Base-by-base conservation (phyloP, 37 sponge, comb jelly and placozoan genomes). In the Cliona cf. orientalis region DNA sequence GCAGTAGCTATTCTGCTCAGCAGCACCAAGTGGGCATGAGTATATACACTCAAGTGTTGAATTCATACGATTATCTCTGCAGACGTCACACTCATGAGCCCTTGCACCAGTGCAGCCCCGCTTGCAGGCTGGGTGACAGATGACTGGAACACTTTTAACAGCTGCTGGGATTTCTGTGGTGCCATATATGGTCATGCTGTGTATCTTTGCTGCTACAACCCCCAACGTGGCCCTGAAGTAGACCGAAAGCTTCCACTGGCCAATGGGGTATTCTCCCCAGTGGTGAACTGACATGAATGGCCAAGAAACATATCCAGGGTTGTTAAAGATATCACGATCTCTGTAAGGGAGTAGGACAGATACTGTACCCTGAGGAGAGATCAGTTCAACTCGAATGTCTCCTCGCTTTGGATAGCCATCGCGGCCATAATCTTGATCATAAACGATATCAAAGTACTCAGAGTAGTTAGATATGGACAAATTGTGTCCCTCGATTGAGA, bases 281-380 rank as follows among this genome's bases (percentile, higher is more conserved):
- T 75, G 76, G 60, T 89, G 90, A 21, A 89, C 87, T 37, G 86
- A 79, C 96, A 92, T 91, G 70, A 95, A 92, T 3, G 96, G 96
- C 96, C 96, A 95, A 38, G 58, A 42, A 12, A 66, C 11, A 71
- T 89, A 89, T 33, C 80, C 91, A 29, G 84, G 64, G 25, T 68
- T 44, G 42, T 71, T 80, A 32, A 66, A 42, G 46, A 62, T 69
- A 69, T 98, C 99, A 7, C 60, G 25, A 6, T 1, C 43, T 14
- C 99, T 77, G 29, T 72, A 38, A 39, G 80, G 86, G 22, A 95
- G 87, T 0, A 85, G 70, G 26, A 72, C 38, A 1, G 87, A 98
- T 11, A n/a, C n/a, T n/a, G n/a, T n/a, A n/a, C n/a, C n/a, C n/a
- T n/a, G n/a, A n/a, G n/a, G n/a, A n/a, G n/a, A n/a, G n/a, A n/a